Evolutionary conservation across 2,113 vertebrate genomes (phyloP), one percentile per base, ranked within the genome.

Genomic region (Cettia cetti): DNA sequence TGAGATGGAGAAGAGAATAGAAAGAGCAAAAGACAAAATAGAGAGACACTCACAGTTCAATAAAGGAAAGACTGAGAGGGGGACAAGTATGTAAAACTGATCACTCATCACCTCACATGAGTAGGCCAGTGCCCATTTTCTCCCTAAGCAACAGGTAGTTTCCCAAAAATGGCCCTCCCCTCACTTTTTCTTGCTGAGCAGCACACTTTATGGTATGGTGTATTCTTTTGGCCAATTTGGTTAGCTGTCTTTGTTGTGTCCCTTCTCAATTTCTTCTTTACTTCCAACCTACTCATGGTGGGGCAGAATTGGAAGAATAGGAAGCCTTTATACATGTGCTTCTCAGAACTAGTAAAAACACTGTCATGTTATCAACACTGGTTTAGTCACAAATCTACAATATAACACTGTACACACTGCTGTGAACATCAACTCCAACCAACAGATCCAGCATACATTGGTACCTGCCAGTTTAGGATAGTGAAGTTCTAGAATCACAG

Each of bases 231-330:
- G 4, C 45, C 2, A 8, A 3, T 57, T 69, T 70, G 9, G 8
- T 84, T 30, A 31, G 4, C n/a, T 87, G 10, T 26, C 24, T 59
- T 50, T 14, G 5, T 27, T 75, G 57, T 31, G 23, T 31, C 22
- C 26, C 8, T 44, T 84, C 18, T 22, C 14, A 45, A 4, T 3
- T 57, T 68, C 75, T 59, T 59, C 11, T 7, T 9, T 20, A n/a
- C 8, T 7, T 8, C 20, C 6, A 66, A 16, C 2, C 3, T 44
- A 24, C 3, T 9, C 19, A 19, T 0, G 0, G 3, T 7, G 2
- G 6, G 7, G 6, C 16, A 66, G 23, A 85, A 8, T 1, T n/a
- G 5, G 57, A 71, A 80, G 8, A 76, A 33, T 10, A 49, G 15
- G 33, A 85, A n/a, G 3, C 0, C 22, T 90, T 92, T 44, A 39